Percentiles rank a stretch among this genome's conserved stretches.
These are phyloP conservation scores for Alaudala cheleensis DNA, from an alignment of 2,113 vertebrate species.

Conservation along the genomic window DNA sequence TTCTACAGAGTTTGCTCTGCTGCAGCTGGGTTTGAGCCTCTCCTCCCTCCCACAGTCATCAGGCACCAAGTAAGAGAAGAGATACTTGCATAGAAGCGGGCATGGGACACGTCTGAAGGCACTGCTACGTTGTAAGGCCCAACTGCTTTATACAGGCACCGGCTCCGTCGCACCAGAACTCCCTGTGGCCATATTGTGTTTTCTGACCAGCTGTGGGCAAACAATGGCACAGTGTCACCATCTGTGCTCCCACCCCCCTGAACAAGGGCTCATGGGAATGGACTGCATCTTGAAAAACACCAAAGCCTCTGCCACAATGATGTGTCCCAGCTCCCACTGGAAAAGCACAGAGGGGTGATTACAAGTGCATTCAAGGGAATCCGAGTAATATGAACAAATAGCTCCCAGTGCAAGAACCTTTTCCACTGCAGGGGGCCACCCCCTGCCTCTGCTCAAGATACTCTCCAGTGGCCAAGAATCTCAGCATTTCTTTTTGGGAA, in stretches of 20 bases:
- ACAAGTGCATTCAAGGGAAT: neutral
- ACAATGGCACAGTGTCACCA: slow-evolving; percentile 17
- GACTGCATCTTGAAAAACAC: neutral
- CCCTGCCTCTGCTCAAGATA: neutral
- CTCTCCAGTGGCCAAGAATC: neutral
- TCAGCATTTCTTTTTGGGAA: neutral
- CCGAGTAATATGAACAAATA: neutral
- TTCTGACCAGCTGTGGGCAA: slow-evolving; percentile 90
- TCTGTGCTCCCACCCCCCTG: neutral
- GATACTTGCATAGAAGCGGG: slow-evolving; percentile 97
- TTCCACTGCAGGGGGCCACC: neutral
- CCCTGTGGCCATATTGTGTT: slow-evolving; percentile 97
- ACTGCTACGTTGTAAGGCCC: slow-evolving; percentile 96
- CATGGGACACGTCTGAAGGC: slow-evolving; percentile 95
- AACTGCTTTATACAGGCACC: slow-evolving; percentile 93
- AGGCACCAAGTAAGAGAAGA: neutral
- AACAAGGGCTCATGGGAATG: accelerated
- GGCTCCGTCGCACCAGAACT: slow-evolving; percentile 94
- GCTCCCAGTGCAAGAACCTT: neutral
- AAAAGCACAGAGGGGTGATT: neutral
- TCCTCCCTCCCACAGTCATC: neutral
- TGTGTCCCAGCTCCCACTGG: neutral
- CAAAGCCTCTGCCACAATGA: neutral
- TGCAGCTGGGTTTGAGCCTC: neutral
- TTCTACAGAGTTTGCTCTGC: accelerated